Evolutionary conservation across 2,888 invertebrate species (phyloP).

Genomic region (Listrodromus nycthemerus): DNA sequence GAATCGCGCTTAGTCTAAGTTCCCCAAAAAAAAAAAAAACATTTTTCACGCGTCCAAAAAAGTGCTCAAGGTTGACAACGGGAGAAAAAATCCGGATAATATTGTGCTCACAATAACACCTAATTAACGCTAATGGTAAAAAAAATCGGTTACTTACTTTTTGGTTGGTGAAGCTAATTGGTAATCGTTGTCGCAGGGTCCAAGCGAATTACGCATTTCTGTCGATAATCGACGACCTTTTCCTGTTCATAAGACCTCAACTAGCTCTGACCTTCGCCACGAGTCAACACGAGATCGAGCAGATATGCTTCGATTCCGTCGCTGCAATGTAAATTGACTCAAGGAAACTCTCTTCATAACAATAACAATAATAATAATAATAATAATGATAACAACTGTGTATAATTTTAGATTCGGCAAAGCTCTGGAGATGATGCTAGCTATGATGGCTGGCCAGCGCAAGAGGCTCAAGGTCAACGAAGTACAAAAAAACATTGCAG

Average conservation of each 20-base stretch:
- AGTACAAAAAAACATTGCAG: slow-evolving; percentile 56
- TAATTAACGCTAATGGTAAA: too few species aligned
- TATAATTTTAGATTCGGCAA: slow-evolving; percentile 63
- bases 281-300: slow-evolving; percentile 49
- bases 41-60: too few species aligned
- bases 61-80: not conserved
- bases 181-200: slow-evolving; percentile 43
- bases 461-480: slow-evolving; percentile 50
- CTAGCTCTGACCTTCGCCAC: slow-evolving; percentile 62
- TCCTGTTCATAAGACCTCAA: slow-evolving; percentile 65
- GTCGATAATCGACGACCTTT: slow-evolving; percentile 68
- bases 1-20: too few species aligned
- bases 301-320: slow-evolving; percentile 69
- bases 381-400: not conserved
- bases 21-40: too few species aligned
- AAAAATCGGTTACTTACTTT: not conserved
- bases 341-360: not conserved
- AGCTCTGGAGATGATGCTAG: slow-evolving; percentile 66
- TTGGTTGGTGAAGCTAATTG: not conserved
- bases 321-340: slow-evolving; percentile 56
- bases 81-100: too few species aligned
- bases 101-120: too few species aligned
- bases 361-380: not conserved
- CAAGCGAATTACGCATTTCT: slow-evolving; percentile 70
- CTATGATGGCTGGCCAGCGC: slow-evolving; percentile 54